These are phyloP conservation scores for Epistrophella euchroma DNA, from an alignment of 2,888 invertebrate genomes.

Conservation along the genomic window DNA sequence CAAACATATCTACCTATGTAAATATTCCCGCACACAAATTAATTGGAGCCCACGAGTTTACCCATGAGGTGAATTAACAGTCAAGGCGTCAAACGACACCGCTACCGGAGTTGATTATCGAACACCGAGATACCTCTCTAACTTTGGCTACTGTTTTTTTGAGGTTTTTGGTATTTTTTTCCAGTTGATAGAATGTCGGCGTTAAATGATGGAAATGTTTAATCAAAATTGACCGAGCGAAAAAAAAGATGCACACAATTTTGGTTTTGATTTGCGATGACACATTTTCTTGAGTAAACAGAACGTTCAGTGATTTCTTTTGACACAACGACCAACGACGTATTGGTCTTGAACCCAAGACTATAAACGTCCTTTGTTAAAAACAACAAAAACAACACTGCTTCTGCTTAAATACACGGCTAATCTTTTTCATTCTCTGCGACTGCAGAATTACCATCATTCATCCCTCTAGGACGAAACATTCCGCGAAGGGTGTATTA, in stretches of 20 bases:
- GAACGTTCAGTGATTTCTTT: constrained; percentile 69
- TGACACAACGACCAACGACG: constrained; percentile 21
- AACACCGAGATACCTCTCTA: constrained; percentile 32
- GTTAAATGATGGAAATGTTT: constrained; percentile 65
- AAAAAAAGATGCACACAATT: constrained; percentile 46
- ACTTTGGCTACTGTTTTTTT: constrained; percentile 52
- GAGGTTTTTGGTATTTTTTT: constrained; percentile 31
- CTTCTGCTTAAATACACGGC: constrained; percentile 25
- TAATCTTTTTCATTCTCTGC: constrained; percentile 39
- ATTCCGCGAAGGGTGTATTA: constrained; percentile 54
- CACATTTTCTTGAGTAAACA: constrained; percentile 64
- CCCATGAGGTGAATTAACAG: not conserved
- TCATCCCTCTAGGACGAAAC: constrained; percentile 21
- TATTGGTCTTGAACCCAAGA: constrained; percentile 16
- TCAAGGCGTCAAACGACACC: constrained; percentile 74
- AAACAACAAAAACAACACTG: not conserved
- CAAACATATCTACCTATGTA: too few relatives aligned
- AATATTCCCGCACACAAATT: constrained; percentile 44
- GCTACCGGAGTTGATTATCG: constrained; percentile 65
- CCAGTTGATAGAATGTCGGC: constrained; percentile 70
- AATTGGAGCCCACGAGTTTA: constrained; percentile 53
- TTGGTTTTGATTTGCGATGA: constrained; percentile 75
- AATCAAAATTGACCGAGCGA: constrained; percentile 47
- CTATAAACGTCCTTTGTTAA: not conserved
- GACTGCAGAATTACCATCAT: constrained; percentile 52